Conservation (phyloP, 2,888 invertebrate genomes). For the Agriopis aurantiaria region DNA sequence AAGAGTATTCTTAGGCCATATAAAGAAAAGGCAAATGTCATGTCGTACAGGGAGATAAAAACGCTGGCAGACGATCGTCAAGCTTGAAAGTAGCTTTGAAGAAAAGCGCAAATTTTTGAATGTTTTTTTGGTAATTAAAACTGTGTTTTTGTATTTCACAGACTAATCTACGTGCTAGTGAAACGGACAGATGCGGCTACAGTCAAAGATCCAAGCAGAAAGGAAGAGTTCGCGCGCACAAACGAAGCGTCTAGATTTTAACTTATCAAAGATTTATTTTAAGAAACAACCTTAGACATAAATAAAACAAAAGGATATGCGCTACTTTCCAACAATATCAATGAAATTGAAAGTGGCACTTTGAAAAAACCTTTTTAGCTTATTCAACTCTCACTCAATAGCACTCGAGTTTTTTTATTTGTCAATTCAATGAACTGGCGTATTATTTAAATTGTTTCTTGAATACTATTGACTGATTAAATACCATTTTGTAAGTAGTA, state of each 20-base stretch:
- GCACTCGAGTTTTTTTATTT: not conserved
- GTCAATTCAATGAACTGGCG: not conserved
- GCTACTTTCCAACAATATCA: not conserved
- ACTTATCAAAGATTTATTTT: constrained; percentile 5
- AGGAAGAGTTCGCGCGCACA: constrained; percentile 69
- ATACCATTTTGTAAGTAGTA: not conserved
- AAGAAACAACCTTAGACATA: not conserved
- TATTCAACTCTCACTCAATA: not conserved
- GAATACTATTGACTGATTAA: not conserved
- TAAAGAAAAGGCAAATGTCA: no score
- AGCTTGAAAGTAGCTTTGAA: no score
- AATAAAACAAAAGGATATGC: not conserved
- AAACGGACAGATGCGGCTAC: constrained; percentile 55
- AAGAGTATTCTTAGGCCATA: no score
- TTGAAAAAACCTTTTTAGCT: not conserved
- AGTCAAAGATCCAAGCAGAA: constrained; percentile 60
- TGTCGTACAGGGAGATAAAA: no score
- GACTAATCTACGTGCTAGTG: constrained; percentile 68
- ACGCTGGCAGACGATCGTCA: no score
- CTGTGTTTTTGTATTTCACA: constrained; percentile 46
- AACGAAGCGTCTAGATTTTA: constrained; percentile 75
- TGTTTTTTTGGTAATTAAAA: not conserved
- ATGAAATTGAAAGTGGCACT: not conserved
- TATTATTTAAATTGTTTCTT: constrained; percentile 3
- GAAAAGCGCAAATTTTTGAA: not conserved